Conservation (phyloP, 2,888 invertebrate species). For the Sphecodes monilicornis region DNA sequence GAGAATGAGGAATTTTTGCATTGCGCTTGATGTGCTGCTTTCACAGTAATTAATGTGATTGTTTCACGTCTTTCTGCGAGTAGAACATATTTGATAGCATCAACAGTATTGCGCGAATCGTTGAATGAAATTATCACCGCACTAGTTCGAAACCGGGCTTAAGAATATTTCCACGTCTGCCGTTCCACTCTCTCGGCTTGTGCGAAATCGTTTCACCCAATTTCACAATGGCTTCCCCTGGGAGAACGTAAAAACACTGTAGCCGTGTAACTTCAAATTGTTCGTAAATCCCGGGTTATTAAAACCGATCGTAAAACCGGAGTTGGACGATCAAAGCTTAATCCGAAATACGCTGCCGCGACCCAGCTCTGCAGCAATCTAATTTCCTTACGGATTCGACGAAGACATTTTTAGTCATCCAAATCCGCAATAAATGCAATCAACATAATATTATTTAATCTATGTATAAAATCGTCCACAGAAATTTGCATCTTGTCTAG, state of each 20-base stretch:
- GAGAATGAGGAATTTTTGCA: too few relatives aligned
- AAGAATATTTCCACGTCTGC: neutral
- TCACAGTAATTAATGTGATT: too few relatives aligned
- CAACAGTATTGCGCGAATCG: neutral
- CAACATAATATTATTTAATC: neutral
- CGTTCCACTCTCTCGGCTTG: neutral
- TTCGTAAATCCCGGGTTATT: slow-evolving; percentile 15
- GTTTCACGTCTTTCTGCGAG: too few relatives aligned
- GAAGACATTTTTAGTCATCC: neutral
- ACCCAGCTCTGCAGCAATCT: neutral
- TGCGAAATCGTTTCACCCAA: slow-evolving; percentile 10
- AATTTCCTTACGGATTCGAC: neutral
- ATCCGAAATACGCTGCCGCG: neutral
- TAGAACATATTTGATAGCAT: too few relatives aligned
- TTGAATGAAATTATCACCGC: neutral
- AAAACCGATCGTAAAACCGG: slow-evolving; percentile 20
- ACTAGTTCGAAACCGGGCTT: neutral
- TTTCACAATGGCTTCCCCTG: neutral
- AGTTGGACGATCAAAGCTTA: slow-evolving; percentile 10
- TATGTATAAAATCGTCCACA: neutral
- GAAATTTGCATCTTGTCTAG: neutral
- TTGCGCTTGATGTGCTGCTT: too few relatives aligned
- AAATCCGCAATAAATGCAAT: neutral
- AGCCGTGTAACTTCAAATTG: neutral
- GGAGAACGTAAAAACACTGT: slow-evolving; percentile 18